phyloP scores from a whole-genome alignment of 1,140 invertebrate species.

The Oppia nitens region DNA sequence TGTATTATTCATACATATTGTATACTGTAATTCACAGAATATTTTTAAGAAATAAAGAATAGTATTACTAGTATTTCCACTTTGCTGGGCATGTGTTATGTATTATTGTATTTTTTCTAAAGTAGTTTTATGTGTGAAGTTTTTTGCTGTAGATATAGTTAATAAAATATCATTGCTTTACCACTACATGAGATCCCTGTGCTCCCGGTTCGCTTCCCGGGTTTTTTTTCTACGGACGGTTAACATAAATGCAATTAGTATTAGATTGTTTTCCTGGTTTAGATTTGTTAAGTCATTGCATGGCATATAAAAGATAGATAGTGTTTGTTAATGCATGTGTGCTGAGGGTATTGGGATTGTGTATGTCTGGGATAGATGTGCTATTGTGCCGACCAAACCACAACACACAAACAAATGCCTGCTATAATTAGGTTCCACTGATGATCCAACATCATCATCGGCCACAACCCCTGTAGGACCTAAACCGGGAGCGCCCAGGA shows the following conservation, averaged over 20 bases:
- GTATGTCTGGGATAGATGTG: neutral
- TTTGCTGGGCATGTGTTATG: neutral
- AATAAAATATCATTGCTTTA: too few species aligned
- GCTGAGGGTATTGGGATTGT: neutral
- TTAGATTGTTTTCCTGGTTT: too few species aligned
- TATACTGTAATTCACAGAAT: too few species aligned
- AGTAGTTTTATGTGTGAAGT: too few species aligned
- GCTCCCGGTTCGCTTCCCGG: too few species aligned
- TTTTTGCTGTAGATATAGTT: too few species aligned
- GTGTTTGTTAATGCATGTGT: neutral
- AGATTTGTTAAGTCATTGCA: too few species aligned
- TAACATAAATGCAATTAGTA: too few species aligned
- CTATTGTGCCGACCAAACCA: neutral
- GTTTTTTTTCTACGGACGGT: too few species aligned
- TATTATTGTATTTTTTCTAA: too few species aligned
- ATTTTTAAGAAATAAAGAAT: neutral
- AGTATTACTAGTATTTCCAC: neutral
- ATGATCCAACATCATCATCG: neutral
- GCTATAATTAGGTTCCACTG: neutral
- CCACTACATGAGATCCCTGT: too few species aligned
- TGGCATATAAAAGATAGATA: neutral
- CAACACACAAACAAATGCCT: neutral
- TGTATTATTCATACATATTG: too few species aligned
- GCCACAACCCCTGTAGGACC: slow-evolving; percentile 42
- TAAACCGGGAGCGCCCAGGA: slow-evolving; percentile 64